These are phyloP conservation scores for Trichogramma dendrolimi DNA, from an alignment of 2,888 invertebrate species.

Conservation along the genomic window DNA sequence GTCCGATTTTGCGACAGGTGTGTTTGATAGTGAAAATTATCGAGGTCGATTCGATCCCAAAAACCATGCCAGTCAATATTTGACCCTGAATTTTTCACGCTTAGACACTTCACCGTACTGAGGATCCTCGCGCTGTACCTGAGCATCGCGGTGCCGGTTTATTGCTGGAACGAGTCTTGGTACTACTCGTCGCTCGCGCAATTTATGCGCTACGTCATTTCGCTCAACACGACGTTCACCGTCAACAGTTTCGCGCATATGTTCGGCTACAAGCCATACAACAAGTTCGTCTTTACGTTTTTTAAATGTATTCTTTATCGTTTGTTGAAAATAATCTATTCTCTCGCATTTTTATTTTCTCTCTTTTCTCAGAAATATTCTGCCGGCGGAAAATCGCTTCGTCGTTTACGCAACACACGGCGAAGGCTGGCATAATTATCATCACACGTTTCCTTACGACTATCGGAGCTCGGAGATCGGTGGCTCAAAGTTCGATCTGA, in stretches of 20 bases:
- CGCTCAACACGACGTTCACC: constrained; percentile 73
- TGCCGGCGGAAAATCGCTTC: constrained; percentile 47
- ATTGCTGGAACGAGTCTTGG: constrained; percentile 66
- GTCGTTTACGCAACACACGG: constrained; percentile 48
- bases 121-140: no score
- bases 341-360: neutral
- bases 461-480: constrained; percentile 40
- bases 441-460: constrained; percentile 58
- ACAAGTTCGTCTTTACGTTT: constrained; percentile 29
- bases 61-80: no score
- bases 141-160: constrained; percentile 59
- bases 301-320: neutral
- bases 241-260: constrained; percentile 74
- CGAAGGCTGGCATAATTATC: constrained; percentile 60
- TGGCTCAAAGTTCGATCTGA: constrained; percentile 18
- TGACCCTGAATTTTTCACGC: no score
- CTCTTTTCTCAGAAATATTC: constrained; percentile 22
- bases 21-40: neutral
- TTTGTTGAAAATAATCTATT: neutral
- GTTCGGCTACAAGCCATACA: constrained; percentile 32
- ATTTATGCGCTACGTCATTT: constrained; percentile 60
- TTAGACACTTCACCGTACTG: no score
- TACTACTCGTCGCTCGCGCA: constrained; percentile 60
- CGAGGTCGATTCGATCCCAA: no score
- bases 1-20: constrained; percentile 74